Evolutionary conservation across 2,797 vertebrate genomes (phyloP).

Genomic region (Neosalanx taihuensis): DNA sequence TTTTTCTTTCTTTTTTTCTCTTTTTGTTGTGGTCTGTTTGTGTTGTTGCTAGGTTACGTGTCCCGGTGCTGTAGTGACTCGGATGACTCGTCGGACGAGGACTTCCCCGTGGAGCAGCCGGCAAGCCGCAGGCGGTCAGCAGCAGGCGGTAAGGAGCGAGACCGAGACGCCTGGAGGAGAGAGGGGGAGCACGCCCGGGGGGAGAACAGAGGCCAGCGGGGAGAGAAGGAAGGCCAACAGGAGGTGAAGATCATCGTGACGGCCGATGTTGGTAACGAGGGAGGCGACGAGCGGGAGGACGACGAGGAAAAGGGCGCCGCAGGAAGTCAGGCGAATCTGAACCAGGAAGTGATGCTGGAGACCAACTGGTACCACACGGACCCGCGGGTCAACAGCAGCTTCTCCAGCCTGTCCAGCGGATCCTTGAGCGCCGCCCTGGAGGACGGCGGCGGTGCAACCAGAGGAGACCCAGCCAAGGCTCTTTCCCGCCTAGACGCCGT

Average conservation of each 20-base stretch:
- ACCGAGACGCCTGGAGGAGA: conserved; percentile 57
- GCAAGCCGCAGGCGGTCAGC: conserved; percentile 57
- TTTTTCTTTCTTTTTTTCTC: too few species aligned
- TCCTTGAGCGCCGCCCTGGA: conserved; percentile 88
- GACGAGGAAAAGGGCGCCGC: conserved; percentile 44
- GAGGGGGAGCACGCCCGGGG: conserved; percentile 64
- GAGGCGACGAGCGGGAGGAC: conserved; percentile 50
- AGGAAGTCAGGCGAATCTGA: conserved; percentile 51
- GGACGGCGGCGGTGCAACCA: conserved; percentile 71
- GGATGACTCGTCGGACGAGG: conserved; percentile 85
- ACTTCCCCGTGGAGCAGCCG: conserved; percentile 78
- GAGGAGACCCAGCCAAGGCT: conserved; percentile 38
- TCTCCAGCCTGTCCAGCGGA: conserved; percentile 82
- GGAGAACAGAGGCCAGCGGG: conserved; percentile 58
- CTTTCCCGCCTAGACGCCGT: conserved; percentile 39
- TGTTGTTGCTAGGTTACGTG: conserved; percentile 80
- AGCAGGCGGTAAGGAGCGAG: conserved; percentile 67
- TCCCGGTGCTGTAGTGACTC: conserved; percentile 92
- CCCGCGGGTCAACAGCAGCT: conserved; percentile 74
- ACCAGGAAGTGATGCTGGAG: conserved; percentile 65
- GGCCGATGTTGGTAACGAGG: conserved; percentile 50
- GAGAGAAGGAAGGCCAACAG: conserved; percentile 67
- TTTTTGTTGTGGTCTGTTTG: background rate
- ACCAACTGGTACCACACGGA: conserved; percentile 83
- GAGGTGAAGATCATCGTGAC: conserved; percentile 77